Evolutionary conservation across 2,888 invertebrate species (phyloP).

Genomic region (Stramonita haemastoma): DNA sequence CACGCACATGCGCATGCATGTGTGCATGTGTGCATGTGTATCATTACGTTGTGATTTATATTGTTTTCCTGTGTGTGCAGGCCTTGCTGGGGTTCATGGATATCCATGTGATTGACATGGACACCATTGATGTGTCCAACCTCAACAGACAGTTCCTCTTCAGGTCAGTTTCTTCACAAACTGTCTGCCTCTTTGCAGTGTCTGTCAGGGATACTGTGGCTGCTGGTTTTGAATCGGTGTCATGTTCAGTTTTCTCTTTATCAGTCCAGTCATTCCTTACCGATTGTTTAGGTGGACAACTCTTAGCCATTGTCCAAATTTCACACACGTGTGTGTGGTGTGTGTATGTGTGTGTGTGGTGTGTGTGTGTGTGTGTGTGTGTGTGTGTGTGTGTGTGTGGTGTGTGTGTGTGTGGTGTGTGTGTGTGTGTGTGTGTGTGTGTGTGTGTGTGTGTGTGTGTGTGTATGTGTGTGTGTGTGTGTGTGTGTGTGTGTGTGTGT

Average conservation of each 20-base stretch:
- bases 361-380: no score
- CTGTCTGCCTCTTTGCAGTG: neutral
- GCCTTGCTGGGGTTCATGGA: conserved; percentile 94
- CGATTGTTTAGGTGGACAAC: no score
- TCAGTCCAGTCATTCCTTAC: neutral
- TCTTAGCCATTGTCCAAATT: no score
- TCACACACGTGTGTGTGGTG: no score
- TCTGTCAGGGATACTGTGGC: neutral
- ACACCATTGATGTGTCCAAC: conserved; percentile 98
- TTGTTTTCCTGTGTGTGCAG: conserved; percentile 65
- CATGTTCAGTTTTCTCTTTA: neutral
- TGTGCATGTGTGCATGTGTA: neutral
- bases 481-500: neutral
- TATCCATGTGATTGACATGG: conserved; percentile 99
- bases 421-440: neutral
- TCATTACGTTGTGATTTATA: neutral
- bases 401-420: no score
- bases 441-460: neutral
- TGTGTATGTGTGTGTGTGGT: no score
- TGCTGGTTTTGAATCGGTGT: neutral
- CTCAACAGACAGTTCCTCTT: conserved; percentile 98
- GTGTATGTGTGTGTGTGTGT: neutral
- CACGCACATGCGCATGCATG: neutral
- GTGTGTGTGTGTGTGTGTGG: no score
- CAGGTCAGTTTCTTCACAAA: conserved; percentile 78